Evolutionary conservation across 2,797 vertebrate species (phyloP).

Genomic region (Bovichtus variegatus): DNA sequence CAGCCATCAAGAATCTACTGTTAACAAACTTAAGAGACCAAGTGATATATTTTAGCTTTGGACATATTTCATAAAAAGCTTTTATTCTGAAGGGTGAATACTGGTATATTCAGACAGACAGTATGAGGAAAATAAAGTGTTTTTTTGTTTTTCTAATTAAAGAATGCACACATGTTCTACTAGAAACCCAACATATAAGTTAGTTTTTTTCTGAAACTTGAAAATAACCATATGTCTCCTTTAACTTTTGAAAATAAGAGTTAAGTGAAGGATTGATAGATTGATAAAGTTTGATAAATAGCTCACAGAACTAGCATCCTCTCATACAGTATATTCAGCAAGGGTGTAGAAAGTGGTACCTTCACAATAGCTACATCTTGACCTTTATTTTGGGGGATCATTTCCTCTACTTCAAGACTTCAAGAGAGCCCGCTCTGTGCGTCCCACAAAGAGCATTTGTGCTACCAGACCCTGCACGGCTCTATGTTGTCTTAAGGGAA

Average conservation of each 20-base stretch:
- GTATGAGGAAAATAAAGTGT: too few species aligned
- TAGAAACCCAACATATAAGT: too few species aligned
- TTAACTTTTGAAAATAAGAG: not conserved
- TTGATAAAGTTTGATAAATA: not conserved
- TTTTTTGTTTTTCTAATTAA: too few species aligned
- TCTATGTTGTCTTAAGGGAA: slow-evolving; percentile 78
- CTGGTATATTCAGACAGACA: too few species aligned
- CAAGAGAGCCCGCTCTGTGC: slow-evolving; percentile 42
- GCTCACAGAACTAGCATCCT: not conserved
- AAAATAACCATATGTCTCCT: too few species aligned
- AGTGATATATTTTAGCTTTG: not conserved
- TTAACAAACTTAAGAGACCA: not conserved
- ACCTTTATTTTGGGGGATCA: slow-evolving; percentile 20
- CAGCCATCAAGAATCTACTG: not conserved
- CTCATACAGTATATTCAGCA: not conserved
- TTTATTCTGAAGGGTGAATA: too few species aligned
- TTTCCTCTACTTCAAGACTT: slow-evolving; percentile 29
- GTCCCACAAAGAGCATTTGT: slow-evolving; percentile 68
- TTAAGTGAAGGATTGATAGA: not conserved
- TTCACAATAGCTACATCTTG: slow-evolving; percentile 40
- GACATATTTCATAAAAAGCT: not conserved
- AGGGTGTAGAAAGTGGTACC: not conserved
- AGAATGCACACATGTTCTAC: too few species aligned
- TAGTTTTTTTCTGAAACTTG: too few species aligned
- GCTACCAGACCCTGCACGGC: slow-evolving; percentile 55